Evolutionary conservation across 2,113 vertebrate species (phyloP).

Genomic region (Pluvialis apricaria): DNA sequence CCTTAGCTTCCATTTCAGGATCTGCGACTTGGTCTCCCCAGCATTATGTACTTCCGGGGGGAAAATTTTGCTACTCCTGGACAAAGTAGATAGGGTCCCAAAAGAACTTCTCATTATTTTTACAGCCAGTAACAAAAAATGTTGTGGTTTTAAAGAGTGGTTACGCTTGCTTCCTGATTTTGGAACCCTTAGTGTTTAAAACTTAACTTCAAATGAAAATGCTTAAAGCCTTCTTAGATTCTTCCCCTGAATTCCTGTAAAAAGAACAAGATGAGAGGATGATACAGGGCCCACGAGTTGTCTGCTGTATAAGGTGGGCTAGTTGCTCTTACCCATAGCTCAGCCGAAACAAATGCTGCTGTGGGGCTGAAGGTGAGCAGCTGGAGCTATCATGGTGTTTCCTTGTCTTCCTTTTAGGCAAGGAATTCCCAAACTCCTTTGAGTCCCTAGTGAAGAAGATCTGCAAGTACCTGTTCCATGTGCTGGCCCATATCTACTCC

Average conservation of each 20-base stretch:
- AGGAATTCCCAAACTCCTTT: slow-evolving; percentile 95
- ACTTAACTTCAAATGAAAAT: background rate
- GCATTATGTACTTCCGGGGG: background rate
- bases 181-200: background rate
- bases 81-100: background rate
- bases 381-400: background rate
- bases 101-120: background rate
- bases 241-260: background rate
- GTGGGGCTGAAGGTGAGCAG: background rate
- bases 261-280: background rate
- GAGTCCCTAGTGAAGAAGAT: slow-evolving; percentile 98
- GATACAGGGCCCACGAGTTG: background rate
- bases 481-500: slow-evolving; percentile 98
- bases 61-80: background rate
- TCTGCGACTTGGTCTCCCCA: background rate
- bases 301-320: background rate
- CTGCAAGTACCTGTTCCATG: slow-evolving; percentile 94
- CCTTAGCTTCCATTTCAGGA: background rate
- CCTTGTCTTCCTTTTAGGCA: slow-evolving; percentile 76
- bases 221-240: background rate
- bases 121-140: background rate
- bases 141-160: background rate
- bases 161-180: background rate
- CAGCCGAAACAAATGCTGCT: background rate
- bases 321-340: background rate